These are phyloP conservation scores for Pangasius djambal DNA, from an alignment of 2,797 vertebrate genomes.

Conservation along the genomic window DNA sequence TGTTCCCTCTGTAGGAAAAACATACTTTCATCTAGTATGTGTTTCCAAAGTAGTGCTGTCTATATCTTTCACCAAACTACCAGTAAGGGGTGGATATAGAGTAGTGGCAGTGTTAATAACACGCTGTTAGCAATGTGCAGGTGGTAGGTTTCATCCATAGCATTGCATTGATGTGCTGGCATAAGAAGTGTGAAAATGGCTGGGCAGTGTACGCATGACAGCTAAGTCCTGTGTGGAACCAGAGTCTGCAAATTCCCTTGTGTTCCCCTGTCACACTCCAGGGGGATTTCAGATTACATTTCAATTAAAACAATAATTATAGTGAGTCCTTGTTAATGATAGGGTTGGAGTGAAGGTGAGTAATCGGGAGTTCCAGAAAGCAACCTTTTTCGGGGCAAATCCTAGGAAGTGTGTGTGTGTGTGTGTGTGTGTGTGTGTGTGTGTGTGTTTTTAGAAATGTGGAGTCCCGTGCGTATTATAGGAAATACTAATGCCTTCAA, in stretches of 20 bases:
- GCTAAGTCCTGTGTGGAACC: conserved; percentile 24
- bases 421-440: not conserved
- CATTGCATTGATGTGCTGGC: not conserved
- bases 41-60: not conserved
- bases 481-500: not conserved
- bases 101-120: not conserved
- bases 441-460: not conserved
- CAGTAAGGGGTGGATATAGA: not conserved
- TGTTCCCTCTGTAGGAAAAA: not conserved
- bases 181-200: not conserved
- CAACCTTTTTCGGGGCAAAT: not conserved
- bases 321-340: conserved; percentile 50
- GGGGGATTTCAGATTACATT: conserved; percentile 38
- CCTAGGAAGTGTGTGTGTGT: not conserved
- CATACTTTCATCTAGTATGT: not conserved
- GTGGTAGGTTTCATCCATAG: not conserved
- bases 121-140: not conserved
- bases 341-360: conserved; percentile 45
- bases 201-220: conserved; percentile 6
- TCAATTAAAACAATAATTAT: conserved; percentile 46
- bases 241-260: conserved; percentile 11
- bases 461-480: not conserved
- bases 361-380: conserved; percentile 21
- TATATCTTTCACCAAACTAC: not conserved
- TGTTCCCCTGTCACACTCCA: conserved; percentile 42